Evolutionary conservation across 2,888 invertebrate species (phyloP).

Genomic region (Zygothrica quintamaculata): DNA sequence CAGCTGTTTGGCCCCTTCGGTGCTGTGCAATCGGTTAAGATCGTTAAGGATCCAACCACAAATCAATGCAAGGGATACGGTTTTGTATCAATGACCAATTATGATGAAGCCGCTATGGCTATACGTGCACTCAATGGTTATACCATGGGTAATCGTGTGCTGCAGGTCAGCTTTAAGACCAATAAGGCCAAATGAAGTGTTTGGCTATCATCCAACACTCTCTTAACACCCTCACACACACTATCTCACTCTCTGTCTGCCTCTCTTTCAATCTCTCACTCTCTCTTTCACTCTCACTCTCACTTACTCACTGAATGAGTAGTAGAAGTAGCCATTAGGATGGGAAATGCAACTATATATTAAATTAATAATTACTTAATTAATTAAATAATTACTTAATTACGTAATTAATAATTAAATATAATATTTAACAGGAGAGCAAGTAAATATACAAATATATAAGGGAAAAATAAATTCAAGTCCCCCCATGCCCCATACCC

Average conservation of each 20-base stretch:
- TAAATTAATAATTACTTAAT: too few relatives aligned
- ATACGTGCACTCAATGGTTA: slow-evolving; percentile 98
- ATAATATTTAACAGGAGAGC: slow-evolving; percentile 12
- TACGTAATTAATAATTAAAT: too few relatives aligned
- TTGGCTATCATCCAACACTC: neutral
- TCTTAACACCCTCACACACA: too few relatives aligned
- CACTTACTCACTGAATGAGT: too few relatives aligned
- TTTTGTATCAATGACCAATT: slow-evolving; percentile 99
- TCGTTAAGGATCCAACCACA: slow-evolving; percentile 96
- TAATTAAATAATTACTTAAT: too few relatives aligned
- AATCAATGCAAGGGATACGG: slow-evolving; percentile 99
- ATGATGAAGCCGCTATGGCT: slow-evolving; percentile 98
- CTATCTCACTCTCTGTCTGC: too few relatives aligned
- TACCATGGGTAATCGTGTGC: slow-evolving; percentile 96
- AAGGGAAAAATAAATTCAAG: slow-evolving; percentile 11
- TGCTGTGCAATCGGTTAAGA: slow-evolving; percentile 94
- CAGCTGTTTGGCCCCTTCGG: slow-evolving; percentile 93
- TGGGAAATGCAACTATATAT: slow-evolving; percentile 1
- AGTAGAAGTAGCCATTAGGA: neutral
- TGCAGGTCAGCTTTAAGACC: slow-evolving; percentile 99
- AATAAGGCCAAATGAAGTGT: slow-evolving; percentile 88
- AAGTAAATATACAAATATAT: slow-evolving; percentile 23
- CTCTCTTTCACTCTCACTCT: too few relatives aligned
- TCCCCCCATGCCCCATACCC: too few relatives aligned
- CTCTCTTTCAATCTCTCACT: too few relatives aligned